These are phyloP conservation scores for Sebastes hubbsi DNA, from an alignment of 2,797 vertebrate genomes.

Conservation along the genomic window DNA sequence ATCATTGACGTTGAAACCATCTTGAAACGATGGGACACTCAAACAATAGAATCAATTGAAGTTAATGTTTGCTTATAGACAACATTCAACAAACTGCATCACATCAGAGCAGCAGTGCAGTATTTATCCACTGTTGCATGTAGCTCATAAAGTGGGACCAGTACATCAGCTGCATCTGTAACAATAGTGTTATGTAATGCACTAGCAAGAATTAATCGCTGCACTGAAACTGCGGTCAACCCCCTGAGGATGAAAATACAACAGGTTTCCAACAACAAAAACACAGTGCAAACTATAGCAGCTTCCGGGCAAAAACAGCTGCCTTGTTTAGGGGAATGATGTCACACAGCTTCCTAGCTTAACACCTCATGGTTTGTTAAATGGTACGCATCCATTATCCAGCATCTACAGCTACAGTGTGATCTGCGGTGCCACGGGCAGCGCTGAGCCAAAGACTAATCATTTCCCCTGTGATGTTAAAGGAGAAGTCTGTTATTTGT, in stretches of 20 bases:
- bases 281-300: background rate
- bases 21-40: background rate
- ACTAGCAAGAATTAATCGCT: constrained; percentile 41
- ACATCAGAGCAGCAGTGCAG: constrained; percentile 7
- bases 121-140: constrained; percentile 21
- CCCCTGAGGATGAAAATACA: constrained; percentile 26
- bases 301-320: constrained; percentile 1
- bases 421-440: background rate
- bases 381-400: background rate
- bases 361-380: background rate
- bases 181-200: constrained; percentile 54
- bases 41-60: background rate
- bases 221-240: constrained; percentile 22
- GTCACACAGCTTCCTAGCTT: background rate
- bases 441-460: background rate
- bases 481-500: background rate
- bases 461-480: background rate
- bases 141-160: constrained; percentile 10
- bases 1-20: background rate
- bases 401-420: background rate
- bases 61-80: background rate
- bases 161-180: constrained; percentile 36
- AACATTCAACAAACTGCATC: background rate
- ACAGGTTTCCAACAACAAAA: constrained; percentile 6
- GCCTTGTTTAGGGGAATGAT: constrained; percentile 3